A percentile compares a stretch with the other conserved stretches of the same genome.
phyloP scores from a whole-genome alignment of 2,888 invertebrate genomes.

The Prosopocoilus inquinatus region DNA sequence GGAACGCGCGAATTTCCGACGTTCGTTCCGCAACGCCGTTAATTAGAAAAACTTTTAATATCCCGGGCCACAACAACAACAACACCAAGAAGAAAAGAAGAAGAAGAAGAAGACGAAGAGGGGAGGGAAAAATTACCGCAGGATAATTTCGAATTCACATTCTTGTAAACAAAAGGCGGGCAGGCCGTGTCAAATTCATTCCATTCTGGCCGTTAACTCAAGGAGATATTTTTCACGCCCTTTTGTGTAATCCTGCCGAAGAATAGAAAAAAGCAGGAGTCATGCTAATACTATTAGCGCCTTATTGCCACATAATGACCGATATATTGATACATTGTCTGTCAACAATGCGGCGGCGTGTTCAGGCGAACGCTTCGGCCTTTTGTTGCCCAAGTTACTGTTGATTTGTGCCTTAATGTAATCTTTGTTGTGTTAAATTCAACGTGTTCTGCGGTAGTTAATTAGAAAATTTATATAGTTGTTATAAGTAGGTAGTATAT shows the following conservation, averaged over 20 bases:
- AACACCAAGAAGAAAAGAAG: too few species aligned
- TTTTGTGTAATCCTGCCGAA: slow-evolving; percentile 28
- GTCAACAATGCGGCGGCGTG: slow-evolving; percentile 24
- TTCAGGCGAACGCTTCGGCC: slow-evolving; percentile 16
- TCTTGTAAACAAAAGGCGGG: slow-evolving; percentile 28
- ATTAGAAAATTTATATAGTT: slow-evolving; percentile 1
- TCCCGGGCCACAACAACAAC: too few species aligned
- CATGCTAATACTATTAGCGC: slow-evolving; percentile 34
- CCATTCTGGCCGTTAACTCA: slow-evolving; percentile 20
- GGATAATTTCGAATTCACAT: slow-evolving; percentile 20
- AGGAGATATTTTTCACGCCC: slow-evolving; percentile 29
- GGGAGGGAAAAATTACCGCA: too few species aligned
- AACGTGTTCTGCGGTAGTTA: not conserved
- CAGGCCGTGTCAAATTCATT: slow-evolving; percentile 21
- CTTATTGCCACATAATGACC: slow-evolving; percentile 24
- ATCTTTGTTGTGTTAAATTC: slow-evolving; percentile 8
- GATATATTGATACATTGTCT: slow-evolving; percentile 26
- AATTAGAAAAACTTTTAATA: too few species aligned
- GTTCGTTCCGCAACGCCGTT: too few species aligned
- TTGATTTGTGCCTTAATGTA: slow-evolving; percentile 13
- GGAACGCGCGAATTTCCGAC: too few species aligned
- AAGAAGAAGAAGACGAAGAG: too few species aligned
- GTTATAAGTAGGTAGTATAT: too few species aligned
- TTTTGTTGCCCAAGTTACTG: slow-evolving; percentile 18
- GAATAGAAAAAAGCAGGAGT: slow-evolving; percentile 31